Evolutionary conservation across 2,888 invertebrate genomes (phyloP).

Genomic region (Chrysolina haemoptera): DNA sequence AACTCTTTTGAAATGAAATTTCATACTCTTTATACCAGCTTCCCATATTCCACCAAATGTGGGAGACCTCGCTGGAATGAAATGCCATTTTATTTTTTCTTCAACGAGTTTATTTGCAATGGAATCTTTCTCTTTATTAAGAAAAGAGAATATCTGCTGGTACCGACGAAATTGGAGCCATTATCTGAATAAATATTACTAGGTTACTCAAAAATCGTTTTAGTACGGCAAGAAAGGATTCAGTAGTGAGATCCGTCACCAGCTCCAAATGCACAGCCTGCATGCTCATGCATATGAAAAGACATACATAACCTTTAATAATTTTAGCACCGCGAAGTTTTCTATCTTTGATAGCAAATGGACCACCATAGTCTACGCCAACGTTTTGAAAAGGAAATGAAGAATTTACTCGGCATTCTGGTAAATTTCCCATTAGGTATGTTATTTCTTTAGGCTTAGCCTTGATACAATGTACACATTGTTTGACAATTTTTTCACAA

Average conservation of each 20-base stretch:
- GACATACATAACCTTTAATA: slow-evolving; percentile 1
- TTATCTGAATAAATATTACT: background rate
- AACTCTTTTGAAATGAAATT: background rate
- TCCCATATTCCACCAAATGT: background rate
- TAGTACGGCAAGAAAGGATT: background rate
- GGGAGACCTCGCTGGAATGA: background rate
- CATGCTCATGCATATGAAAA: background rate
- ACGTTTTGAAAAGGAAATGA: background rate
- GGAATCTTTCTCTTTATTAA: background rate
- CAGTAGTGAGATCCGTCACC: background rate
- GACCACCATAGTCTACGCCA: slow-evolving; percentile 1
- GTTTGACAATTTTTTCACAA: background rate
- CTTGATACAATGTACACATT: background rate
- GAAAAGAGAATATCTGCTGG: background rate
- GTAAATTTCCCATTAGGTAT: background rate
- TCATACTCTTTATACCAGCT: background rate
- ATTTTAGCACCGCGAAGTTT: slow-evolving; percentile 8
- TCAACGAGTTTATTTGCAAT: slow-evolving; percentile 3
- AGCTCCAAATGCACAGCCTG: background rate
- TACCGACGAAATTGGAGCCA: slow-evolving; percentile 1
- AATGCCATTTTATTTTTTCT: background rate
- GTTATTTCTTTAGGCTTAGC: background rate
- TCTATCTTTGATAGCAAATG: slow-evolving; percentile 4
- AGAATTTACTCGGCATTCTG: background rate
- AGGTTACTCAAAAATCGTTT: background rate